Evolutionary conservation across 2,797 vertebrate species (phyloP).

Genomic region (Vultur gryphus): DNA sequence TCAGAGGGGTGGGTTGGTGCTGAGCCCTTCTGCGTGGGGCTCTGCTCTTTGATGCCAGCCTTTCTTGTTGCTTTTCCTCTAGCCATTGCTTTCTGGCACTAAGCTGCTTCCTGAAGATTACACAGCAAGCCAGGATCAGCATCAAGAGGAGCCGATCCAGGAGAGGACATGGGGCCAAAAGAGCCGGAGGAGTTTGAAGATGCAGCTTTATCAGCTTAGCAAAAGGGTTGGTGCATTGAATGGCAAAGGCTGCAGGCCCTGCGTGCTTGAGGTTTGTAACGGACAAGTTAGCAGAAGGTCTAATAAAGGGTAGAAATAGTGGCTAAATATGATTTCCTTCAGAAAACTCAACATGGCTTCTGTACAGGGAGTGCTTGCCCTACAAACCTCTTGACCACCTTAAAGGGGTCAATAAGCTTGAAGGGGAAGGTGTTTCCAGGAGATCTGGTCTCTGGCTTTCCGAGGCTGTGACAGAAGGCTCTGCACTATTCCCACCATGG

Average conservation of each 20-base stretch:
- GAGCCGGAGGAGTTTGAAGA: not conserved
- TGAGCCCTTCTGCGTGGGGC: not conserved
- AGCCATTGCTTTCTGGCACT: not conserved
- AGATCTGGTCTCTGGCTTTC: not conserved
- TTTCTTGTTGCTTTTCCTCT: not conserved
- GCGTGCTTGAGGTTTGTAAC: not conserved
- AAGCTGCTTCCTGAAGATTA: not conserved
- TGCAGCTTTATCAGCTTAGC: not conserved
- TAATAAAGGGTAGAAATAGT: not conserved
- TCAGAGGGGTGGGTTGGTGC: not conserved
- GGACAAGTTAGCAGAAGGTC: not conserved
- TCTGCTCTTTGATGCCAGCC: not conserved
- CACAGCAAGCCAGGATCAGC: not conserved
- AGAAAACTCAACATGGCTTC: not conserved
- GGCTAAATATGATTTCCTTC: not conserved
- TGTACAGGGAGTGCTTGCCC: not conserved
- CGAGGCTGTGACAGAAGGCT: not conserved
- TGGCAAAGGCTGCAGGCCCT: not conserved
- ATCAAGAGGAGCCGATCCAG: not conserved
- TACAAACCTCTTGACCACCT: not conserved
- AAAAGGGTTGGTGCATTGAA: not conserved
- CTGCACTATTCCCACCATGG: not conserved
- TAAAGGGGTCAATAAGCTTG: not conserved
- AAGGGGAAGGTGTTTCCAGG: not conserved
- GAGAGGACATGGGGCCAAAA: not conserved